Conservation (phyloP, 2,797 vertebrate genomes). For the Sebastes trivittatus region DNA sequence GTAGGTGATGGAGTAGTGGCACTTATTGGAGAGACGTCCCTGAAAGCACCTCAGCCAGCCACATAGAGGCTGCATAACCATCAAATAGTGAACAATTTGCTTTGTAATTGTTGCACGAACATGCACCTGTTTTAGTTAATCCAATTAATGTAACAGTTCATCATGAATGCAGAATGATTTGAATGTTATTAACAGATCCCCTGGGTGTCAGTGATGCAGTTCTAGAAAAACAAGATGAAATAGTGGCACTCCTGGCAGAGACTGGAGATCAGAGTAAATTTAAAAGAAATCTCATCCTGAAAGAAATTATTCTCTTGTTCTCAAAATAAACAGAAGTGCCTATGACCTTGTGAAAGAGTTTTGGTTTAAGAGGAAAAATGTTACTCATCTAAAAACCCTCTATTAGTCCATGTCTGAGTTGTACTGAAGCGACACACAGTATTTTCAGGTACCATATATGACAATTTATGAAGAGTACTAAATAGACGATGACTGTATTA, state of each 20-base stretch:
- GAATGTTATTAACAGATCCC: background rate
- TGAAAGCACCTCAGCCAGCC: background rate
- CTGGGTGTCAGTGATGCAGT: background rate
- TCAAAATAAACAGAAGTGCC: background rate
- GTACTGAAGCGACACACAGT: background rate
- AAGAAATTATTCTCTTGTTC: background rate
- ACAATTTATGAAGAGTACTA: background rate
- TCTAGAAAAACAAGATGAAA: background rate
- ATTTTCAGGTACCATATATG: background rate
- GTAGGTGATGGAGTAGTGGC: background rate
- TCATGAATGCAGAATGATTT: background rate
- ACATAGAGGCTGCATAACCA: background rate
- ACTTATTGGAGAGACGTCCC: background rate
- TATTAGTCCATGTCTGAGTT: background rate
- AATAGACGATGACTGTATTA: background rate
- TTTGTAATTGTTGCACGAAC: background rate
- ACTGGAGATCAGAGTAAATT: background rate
- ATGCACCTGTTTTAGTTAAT: background rate
- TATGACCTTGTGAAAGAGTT: background rate
- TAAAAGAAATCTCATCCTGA: background rate
- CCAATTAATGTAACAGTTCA: background rate
- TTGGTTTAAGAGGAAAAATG: background rate
- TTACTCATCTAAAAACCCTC: background rate
- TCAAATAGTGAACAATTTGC: background rate
- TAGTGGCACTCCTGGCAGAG: background rate